Conservation (phyloP, 2,888 invertebrate species). For the Noctua pronuba region DNA sequence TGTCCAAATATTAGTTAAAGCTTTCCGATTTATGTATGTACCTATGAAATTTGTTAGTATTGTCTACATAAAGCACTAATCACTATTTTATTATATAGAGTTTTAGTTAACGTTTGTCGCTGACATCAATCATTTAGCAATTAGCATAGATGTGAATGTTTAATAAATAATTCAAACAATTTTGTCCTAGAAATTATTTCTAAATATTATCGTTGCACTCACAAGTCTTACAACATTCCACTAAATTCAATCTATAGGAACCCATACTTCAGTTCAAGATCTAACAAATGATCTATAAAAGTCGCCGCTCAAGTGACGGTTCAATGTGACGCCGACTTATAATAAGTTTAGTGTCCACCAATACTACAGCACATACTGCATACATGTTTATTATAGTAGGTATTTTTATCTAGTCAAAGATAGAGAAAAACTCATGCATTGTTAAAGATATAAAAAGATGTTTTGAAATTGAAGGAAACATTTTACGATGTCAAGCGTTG, state of each 20-base stretch:
- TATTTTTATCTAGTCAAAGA: conserved; percentile 34
- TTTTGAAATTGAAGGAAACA: conserved; percentile 36
- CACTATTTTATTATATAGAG: conserved; percentile 61
- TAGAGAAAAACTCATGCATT: conserved; percentile 59
- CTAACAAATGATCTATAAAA: conserved; percentile 73
- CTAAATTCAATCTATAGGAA: conserved; percentile 88
- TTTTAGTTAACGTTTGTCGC: conserved; percentile 58
- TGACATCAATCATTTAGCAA: conserved; percentile 61
- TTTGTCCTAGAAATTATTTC: conserved; percentile 67
- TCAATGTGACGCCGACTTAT: conserved; percentile 26
- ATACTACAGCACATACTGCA: conserved; percentile 53
- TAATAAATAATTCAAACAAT: conserved; percentile 69
- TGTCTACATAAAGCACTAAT: conserved; percentile 69
- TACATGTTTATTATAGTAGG: conserved; percentile 36
- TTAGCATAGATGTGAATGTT: conserved; percentile 61
- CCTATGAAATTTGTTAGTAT: conserved; percentile 73
- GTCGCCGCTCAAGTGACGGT: conserved; percentile 45
- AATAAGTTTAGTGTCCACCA: conserved; percentile 42
- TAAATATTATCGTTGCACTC: conserved; percentile 73
- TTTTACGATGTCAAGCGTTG: conserved; percentile 62
- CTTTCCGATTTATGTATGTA: conserved; percentile 77
- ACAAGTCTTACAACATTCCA: conserved; percentile 74
- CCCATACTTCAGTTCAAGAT: conserved; percentile 88
- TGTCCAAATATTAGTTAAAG: conserved; percentile 85
- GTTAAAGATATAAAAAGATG: conserved; percentile 63